Conservation (phyloP, 1,140 invertebrate genomes). For the Andricus grossulariae region DNA sequence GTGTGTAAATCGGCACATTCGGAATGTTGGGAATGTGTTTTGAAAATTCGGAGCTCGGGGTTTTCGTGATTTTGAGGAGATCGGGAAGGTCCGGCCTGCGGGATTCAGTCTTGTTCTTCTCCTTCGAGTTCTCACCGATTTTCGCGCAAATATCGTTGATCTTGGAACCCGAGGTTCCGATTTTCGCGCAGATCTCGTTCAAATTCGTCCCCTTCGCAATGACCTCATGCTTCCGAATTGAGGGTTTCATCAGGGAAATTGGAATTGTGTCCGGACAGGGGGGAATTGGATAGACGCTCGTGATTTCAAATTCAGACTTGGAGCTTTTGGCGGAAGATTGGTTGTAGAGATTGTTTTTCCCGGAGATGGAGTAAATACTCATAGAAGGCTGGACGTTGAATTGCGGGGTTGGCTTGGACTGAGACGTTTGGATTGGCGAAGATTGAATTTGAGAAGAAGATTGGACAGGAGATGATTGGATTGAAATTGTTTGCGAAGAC, state of each 20-base stretch:
- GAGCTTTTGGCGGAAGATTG: constrained; percentile 35
- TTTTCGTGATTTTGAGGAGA: constrained; percentile 71
- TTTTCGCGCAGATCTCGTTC: constrained; percentile 69
- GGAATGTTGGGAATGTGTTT: constrained; percentile 69
- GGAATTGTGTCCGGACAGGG: constrained; percentile 73
- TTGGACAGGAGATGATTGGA: neutral
- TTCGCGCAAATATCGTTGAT: constrained; percentile 74
- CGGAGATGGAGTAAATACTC: constrained; percentile 63
- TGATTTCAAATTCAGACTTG: constrained; percentile 31
- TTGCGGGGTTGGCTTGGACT: constrained; percentile 1
- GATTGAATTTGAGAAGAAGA: neutral
- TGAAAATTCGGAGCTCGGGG: constrained; percentile 38
- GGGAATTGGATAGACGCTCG: constrained; percentile 59
- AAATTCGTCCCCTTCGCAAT: constrained; percentile 66
- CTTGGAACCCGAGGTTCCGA: constrained; percentile 66
- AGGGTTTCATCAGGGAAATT: constrained; percentile 69
- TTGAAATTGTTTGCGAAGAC: neutral
- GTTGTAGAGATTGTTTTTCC: constrained; percentile 54
- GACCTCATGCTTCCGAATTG: constrained; percentile 64
- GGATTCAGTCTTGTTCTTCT: constrained; percentile 67
- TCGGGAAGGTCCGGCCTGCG: constrained; percentile 69
- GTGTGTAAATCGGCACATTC: constrained; percentile 69
- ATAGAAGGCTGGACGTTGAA: constrained; percentile 62
- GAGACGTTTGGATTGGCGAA: constrained; percentile 36
- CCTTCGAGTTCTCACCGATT: constrained; percentile 72